phyloP scores from a whole-genome alignment of 2,888 invertebrate genomes.

The Troides helena region DNA sequence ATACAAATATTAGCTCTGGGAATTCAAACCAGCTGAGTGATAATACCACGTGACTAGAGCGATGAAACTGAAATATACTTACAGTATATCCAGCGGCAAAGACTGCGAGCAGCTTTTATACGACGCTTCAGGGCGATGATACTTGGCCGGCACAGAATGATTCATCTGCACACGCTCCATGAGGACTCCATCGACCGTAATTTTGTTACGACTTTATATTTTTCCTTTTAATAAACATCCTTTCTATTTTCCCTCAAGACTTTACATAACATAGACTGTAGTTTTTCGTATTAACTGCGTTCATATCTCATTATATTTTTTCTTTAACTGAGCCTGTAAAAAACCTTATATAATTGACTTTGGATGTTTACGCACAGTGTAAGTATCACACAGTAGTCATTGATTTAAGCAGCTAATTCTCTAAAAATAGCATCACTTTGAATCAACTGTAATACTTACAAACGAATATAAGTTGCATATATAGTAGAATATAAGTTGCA shows the following conservation, averaged over 20 bases:
- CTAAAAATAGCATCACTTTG: too few relatives aligned
- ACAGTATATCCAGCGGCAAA: conserved; percentile 77
- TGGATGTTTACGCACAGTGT: background rate
- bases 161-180: conserved; percentile 74
- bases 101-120: conserved; percentile 76
- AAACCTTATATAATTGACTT: background rate
- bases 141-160: conserved; percentile 60
- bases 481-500: too few relatives aligned
- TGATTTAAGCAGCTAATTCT: too few relatives aligned
- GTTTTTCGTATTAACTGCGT: conserved; percentile 4
- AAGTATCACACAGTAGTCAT: too few relatives aligned
- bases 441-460: too few relatives aligned
- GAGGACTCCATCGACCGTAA: conserved; percentile 57
- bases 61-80: conserved; percentile 44
- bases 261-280: background rate
- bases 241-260: conserved; percentile 2
- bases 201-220: conserved; percentile 29
- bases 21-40: background rate
- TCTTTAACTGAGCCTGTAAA: conserved; percentile 13
- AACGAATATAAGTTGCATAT: too few relatives aligned
- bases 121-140: conserved; percentile 62
- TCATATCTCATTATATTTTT: conserved; percentile 13
- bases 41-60: background rate
- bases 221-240: conserved; percentile 28
- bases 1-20: conserved; percentile 7